Evolutionary conservation across 2,113 vertebrate species (phyloP).

Genomic region (Physeter macrocephalus): DNA sequence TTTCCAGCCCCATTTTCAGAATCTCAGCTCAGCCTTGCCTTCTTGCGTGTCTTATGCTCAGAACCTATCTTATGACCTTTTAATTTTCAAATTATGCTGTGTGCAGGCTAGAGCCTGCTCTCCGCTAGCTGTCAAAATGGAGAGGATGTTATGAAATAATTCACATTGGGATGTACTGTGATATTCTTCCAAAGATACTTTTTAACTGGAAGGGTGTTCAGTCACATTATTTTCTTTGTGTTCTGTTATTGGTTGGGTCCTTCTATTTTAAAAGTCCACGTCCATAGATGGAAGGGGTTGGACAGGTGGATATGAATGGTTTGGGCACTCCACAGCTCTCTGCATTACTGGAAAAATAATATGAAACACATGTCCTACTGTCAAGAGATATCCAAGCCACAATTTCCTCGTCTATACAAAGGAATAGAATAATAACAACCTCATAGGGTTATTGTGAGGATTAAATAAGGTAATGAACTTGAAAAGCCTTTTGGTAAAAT

Average conservation of each 20-base stretch:
- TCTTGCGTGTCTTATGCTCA: neutral
- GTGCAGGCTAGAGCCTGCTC: neutral
- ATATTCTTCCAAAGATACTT: neutral
- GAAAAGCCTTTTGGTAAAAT: neutral
- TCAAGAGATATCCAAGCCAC: neutral
- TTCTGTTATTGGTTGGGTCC: neutral
- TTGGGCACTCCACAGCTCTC: neutral
- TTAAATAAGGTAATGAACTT: neutral
- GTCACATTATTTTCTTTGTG: neutral
- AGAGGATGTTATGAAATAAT: neutral
- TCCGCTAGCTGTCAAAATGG: neutral
- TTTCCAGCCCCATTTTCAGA: neutral
- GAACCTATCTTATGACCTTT: neutral
- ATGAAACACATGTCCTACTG: neutral
- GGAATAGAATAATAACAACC: neutral
- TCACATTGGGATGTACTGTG: neutral
- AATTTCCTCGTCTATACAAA: neutral
- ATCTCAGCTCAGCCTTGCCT: neutral
- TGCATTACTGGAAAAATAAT: neutral
- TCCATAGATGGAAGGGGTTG: neutral
- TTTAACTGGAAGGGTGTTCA: neutral
- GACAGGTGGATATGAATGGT: neutral
- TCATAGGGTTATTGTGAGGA: neutral
- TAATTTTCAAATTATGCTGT: neutral
- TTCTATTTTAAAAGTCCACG: neutral